A percentile compares a stretch with the other conserved stretches of the same genome.
Conservation (phyloP, 2,888 invertebrate genomes). For the Cyclophora albipunctata region DNA sequence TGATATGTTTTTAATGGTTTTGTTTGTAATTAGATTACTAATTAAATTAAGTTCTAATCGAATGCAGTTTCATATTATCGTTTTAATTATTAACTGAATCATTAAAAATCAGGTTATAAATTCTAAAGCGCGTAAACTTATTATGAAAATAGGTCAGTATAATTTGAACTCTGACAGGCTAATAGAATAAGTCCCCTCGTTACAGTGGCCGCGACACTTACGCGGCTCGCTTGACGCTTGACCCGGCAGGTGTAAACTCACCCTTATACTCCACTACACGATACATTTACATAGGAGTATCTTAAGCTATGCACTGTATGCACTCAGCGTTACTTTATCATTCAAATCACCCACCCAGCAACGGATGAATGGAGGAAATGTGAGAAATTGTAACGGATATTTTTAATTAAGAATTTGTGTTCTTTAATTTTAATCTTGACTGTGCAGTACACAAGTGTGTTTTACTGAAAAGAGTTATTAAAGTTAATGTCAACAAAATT, state of each 20-base stretch:
- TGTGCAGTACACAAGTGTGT: no score
- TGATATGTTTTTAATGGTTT: neutral
- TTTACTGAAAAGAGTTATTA: no score
- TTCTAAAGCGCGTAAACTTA: no score
- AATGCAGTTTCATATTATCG: no score
- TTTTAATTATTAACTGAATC: no score
- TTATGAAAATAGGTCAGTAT: constrained; percentile 18
- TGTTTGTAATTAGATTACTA: constrained; percentile 3
- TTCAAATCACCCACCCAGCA: constrained; percentile 62
- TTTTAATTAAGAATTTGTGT: constrained; percentile 10
- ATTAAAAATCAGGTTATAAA: no score
- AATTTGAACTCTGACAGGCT: constrained; percentile 37
- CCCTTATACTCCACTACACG: constrained; percentile 43
- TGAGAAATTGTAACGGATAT: constrained; percentile 71
- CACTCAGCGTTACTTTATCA: constrained; percentile 69
- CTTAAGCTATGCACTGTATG: constrained; percentile 56
- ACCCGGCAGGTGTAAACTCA: constrained; percentile 46
- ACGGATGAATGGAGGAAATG: constrained; percentile 56
- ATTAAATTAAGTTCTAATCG: constrained; percentile 1
- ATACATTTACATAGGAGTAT: constrained; percentile 64
- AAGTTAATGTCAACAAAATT: no score
- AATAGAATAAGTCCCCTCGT: constrained; percentile 13
- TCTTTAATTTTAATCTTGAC: no score
- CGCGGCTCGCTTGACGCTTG: constrained; percentile 16
- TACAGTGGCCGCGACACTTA: constrained; percentile 13